A percentile compares a stretch with the other conserved stretches of the same genome.
Conservation (phyloP, 2,113 vertebrate species). For the Perca flavescens region DNA sequence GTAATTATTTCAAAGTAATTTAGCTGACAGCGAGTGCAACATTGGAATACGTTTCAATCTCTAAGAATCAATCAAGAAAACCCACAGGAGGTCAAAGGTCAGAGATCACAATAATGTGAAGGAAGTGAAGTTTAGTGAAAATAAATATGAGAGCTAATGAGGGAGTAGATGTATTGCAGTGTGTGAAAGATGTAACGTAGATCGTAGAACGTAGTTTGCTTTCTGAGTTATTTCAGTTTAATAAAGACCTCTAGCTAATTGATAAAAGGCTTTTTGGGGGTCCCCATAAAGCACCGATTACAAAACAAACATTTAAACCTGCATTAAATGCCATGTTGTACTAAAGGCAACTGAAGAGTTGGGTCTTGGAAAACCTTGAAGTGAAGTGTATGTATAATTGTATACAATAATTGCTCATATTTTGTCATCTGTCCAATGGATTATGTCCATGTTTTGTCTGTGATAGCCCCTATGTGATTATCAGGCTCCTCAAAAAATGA, state of each 20-base stretch:
- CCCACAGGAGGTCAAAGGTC: background rate
- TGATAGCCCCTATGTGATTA: background rate
- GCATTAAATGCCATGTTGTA: background rate
- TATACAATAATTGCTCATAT: background rate
- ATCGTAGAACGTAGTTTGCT: too few species aligned
- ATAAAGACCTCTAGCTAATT: background rate
- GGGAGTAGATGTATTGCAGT: background rate
- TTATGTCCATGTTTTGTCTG: background rate
- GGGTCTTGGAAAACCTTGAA: background rate
- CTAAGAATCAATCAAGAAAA: background rate
- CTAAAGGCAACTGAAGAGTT: too few species aligned
- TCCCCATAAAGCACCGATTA: background rate
- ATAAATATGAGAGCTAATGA: background rate
- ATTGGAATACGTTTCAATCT: background rate
- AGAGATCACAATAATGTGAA: background rate
- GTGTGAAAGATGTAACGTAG: background rate
- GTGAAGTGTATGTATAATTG: background rate
- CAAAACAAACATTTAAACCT: background rate
- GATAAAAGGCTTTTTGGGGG: background rate
- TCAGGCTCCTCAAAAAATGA: background rate
- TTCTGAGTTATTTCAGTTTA: background rate
- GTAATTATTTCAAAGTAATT: background rate
- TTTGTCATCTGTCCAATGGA: background rate
- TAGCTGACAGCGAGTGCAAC: background rate
- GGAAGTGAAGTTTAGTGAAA: background rate